Evolutionary conservation across 1,140 invertebrate species (phyloP).

Genomic region (Papilio xuthus): DNA sequence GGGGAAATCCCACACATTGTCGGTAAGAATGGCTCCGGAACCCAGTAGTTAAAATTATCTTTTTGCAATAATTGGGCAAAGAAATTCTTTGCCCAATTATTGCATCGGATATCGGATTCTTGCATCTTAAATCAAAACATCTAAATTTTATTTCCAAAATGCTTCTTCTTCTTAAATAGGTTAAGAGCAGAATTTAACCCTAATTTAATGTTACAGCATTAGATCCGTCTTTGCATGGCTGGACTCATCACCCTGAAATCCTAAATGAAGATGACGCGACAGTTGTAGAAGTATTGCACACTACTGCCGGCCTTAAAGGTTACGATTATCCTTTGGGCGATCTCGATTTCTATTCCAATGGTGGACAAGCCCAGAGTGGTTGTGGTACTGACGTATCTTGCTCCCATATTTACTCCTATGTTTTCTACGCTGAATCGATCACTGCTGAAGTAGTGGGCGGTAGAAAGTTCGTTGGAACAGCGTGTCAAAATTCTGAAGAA

Average conservation of each 20-base stretch:
- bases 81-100: too few species aligned
- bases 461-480: slow-evolving; percentile 62
- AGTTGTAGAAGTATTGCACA: slow-evolving; percentile 88
- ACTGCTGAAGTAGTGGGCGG: slow-evolving; percentile 45
- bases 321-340: slow-evolving; percentile 82
- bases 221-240: slow-evolving; percentile 82
- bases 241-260: slow-evolving; percentile 72
- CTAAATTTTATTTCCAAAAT: too few species aligned
- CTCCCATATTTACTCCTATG: slow-evolving; percentile 59
- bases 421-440: slow-evolving; percentile 69
- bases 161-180: too few species aligned
- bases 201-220: slow-evolving; percentile 71
- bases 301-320: slow-evolving; percentile 83
- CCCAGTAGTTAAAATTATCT: not conserved
- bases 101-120: too few species aligned
- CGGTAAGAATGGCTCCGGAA: slow-evolving; percentile 50
- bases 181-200: too few species aligned
- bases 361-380: slow-evolving; percentile 72
- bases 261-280: slow-evolving; percentile 83
- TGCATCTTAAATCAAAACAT: too few species aligned
- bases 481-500: slow-evolving; percentile 55
- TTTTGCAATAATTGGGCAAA: not conserved
- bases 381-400: slow-evolving; percentile 57
- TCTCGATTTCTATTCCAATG: slow-evolving; percentile 88
- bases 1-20: slow-evolving; percentile 60